A percentile compares a stretch with the other conserved stretches of the same genome.
Evolutionary conservation across 1,140 invertebrate species (phyloP).

Genomic region (Cydia splendana): DNA sequence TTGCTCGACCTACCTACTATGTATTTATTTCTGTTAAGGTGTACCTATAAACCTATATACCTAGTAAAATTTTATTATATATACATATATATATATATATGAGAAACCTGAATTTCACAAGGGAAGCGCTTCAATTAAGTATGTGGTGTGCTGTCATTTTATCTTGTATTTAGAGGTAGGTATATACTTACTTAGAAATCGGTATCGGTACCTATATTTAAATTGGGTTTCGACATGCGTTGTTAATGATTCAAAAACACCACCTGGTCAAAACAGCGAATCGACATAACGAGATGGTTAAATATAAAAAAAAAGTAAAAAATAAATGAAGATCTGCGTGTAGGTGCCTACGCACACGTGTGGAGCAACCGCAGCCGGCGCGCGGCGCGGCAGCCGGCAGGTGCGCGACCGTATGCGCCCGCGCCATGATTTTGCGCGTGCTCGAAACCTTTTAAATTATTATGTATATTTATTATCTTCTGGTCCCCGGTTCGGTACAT

Average conservation of each 20-base stretch:
- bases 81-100: too few relatives aligned
- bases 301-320: conserved; percentile 37
- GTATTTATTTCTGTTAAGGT: too few relatives aligned
- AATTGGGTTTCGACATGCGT: not conserved
- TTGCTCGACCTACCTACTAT: too few relatives aligned
- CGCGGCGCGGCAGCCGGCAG: conserved; percentile 52
- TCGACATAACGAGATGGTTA: conserved; percentile 22
- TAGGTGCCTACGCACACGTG: conserved; percentile 44
- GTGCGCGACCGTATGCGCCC: conserved; percentile 47
- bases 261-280: conserved; percentile 27
- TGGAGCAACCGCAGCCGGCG: conserved; percentile 44
- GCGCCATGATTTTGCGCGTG: conserved; percentile 42
- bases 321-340: conserved; percentile 43
- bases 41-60: too few relatives aligned
- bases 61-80: too few relatives aligned
- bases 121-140: too few relatives aligned
- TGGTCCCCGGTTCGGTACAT: not conserved
- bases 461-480: conserved; percentile 12
- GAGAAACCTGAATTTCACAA: too few relatives aligned
- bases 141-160: too few relatives aligned
- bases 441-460: conserved; percentile 32
- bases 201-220: not conserved
- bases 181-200: too few relatives aligned
- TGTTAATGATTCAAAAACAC: conserved; percentile 11
- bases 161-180: too few relatives aligned